Base-by-base conservation (phyloP, 2,888 invertebrate species). In the Epinotia nisella region DNA sequence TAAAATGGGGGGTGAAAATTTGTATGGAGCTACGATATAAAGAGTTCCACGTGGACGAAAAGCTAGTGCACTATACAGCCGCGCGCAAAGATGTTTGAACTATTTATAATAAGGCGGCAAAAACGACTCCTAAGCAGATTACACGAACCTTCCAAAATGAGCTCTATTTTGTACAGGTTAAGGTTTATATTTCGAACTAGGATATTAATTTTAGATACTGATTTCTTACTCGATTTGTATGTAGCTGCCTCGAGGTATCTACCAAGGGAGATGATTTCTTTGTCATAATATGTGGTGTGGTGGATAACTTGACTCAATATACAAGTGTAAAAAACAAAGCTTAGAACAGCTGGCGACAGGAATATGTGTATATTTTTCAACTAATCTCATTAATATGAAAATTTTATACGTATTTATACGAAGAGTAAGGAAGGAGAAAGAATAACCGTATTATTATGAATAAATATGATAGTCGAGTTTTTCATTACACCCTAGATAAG, bases 151-250 rank as follows among this genome's bases (percentile, higher is more conserved):
- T 59, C 39, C 35, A 51, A 51, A 69, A 21, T 24, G 39, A 59
- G 13, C 51, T 24, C 29, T 60, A 68, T 58, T 59, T 68, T 68
- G 19, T 69, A 61, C 39, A 9, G 65, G 60, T n/a, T 53, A 71
- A 45, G 55, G 53, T 71, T 65, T 19, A 62, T 45, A 45, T 55
- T 71, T 61, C 45, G 55, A 21, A 39, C 10, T 71, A 67, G 35
- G 66, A 55, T 60, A 71, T 35, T 13, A 55, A 67, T 9, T 53
- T 68, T 56, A 45, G 53, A 66, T 67, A 67, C 45, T 45, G 55
- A 60, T 67, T 65, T 66, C 49, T 60, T 67, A 61, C 60, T 67
- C 60, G 29, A 41, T 71, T 71, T 61, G 45, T 66, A 45, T 61
- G 45, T 51, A 62, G 35, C 56, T 35, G 51, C 39, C 70, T 24